These are phyloP conservation scores for Engystomops pustulosus DNA, from an alignment of 2,113 vertebrate species.

Conservation along the genomic window DNA sequence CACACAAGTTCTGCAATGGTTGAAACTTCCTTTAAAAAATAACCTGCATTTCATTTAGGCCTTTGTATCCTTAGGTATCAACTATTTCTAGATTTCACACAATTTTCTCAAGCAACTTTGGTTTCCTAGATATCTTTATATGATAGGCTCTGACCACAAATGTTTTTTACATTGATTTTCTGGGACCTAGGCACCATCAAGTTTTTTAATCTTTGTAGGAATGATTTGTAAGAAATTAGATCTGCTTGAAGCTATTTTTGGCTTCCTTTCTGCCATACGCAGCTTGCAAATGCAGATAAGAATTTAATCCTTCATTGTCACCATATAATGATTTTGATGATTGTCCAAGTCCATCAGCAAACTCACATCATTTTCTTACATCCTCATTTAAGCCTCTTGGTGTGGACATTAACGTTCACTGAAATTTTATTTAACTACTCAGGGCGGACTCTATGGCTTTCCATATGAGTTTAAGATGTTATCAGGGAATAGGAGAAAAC, in stretches of 20 bases:
- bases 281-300: constrained; percentile 45
- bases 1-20: no score
- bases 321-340: constrained; percentile 49
- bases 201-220: constrained; percentile 34
- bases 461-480: constrained; percentile 6
- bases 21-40: no score
- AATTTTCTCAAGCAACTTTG: neutral
- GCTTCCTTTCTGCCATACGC: constrained; percentile 22
- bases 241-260: constrained; percentile 53
- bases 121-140: constrained; percentile 1
- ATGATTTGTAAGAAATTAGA: constrained; percentile 40
- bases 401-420: constrained; percentile 23
- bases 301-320: constrained; percentile 48
- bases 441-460: neutral
- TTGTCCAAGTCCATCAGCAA: constrained; percentile 34
- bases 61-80: neutral
- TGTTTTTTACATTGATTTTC: constrained; percentile 43
- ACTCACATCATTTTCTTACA: constrained; percentile 45
- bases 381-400: constrained; percentile 20
- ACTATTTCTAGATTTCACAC: neutral
- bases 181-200: constrained; percentile 3
- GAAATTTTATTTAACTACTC: constrained; percentile 22
- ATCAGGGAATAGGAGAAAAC: constrained; percentile 6
- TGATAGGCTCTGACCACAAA: constrained; percentile 29
- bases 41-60: no score